Evolutionary conservation across 1,140 invertebrate genomes (phyloP).

Genomic region (Penaeus indicus): DNA sequence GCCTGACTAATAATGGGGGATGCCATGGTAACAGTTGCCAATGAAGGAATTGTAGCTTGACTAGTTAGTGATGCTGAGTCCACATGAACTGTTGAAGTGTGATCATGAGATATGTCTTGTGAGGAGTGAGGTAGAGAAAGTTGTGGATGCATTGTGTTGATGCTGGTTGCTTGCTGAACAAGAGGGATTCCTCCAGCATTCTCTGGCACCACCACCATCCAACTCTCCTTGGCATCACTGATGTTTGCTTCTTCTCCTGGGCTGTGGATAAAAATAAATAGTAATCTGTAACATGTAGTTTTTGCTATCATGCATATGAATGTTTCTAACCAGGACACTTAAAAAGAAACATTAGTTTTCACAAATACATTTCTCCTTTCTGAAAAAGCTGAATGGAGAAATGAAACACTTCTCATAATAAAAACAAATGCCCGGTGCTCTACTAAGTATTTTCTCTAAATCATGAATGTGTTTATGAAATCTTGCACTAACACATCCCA

Average conservation of each 20-base stretch:
- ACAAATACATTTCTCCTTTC: no score
- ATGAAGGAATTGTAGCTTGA: no score
- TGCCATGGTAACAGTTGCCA: conserved; percentile 13
- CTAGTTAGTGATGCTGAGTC: neutral
- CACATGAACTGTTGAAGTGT: conserved; percentile 13
- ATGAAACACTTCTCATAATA: no score
- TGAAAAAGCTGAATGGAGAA: no score
- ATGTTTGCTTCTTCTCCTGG: conserved; percentile 31
- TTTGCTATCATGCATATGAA: no score
- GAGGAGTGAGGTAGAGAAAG: conserved; percentile 23
- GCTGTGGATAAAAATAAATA: conserved; percentile 7
- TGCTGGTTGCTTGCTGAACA: neutral
- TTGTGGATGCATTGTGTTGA: neutral
- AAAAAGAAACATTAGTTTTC: no score
- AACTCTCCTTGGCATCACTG: conserved; percentile 39
- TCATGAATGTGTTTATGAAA: no score
- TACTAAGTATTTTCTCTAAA: no score
- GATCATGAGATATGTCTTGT: neutral
- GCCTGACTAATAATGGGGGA: conserved; percentile 37
- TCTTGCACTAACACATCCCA: no score
- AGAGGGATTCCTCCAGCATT: neutral
- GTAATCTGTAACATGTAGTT: neutral
- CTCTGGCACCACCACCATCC: conserved; percentile 50
- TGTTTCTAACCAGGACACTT: no score
- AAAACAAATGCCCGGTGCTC: no score